Evolutionary conservation across 2,888 invertebrate genomes (phyloP).

Genomic region (Eristalis intricaria): DNA sequence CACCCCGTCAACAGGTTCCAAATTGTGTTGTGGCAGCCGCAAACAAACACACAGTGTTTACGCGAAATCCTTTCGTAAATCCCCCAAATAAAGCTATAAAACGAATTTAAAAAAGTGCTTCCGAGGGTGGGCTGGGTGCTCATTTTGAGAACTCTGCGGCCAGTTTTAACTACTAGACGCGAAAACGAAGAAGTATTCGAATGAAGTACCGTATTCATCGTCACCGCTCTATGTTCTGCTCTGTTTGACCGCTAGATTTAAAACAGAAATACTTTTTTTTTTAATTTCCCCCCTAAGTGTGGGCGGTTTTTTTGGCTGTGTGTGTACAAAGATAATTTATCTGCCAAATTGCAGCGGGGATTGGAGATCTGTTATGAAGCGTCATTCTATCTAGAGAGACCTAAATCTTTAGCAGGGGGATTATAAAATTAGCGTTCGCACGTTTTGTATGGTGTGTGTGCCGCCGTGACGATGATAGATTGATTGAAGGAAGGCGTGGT

Average conservation of each 20-base stretch:
- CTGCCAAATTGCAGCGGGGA: conserved; percentile 44
- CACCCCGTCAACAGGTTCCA: conserved; percentile 20
- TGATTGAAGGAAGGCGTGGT: conserved; percentile 32
- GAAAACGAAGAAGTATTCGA: conserved; percentile 32
- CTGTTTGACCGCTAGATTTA: conserved; percentile 53
- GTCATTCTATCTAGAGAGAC: conserved; percentile 21
- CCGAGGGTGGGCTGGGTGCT: not conserved
- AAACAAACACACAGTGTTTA: conserved; percentile 1
- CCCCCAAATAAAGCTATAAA: conserved; percentile 10
- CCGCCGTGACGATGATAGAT: not conserved
- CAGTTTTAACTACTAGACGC: conserved; percentile 35
- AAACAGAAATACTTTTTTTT: conserved; percentile 15
- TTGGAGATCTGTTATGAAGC: conserved; percentile 24
- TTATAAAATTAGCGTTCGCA: conserved; percentile 50
- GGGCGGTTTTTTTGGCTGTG: conserved; percentile 4
- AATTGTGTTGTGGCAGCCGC: conserved; percentile 7
- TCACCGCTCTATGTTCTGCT: conserved; percentile 36
- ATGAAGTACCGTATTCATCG: conserved; percentile 7
- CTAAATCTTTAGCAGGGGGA: conserved; percentile 8
- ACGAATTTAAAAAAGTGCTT: conserved; percentile 28
- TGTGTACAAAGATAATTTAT: conserved; percentile 6
- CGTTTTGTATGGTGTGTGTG: conserved; percentile 30
- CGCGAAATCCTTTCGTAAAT: conserved; percentile 7
- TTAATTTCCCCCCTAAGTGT: conserved; percentile 10
- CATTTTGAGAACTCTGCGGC: conserved; percentile 1